Evolutionary conservation across 2,113 vertebrate species (phyloP), one percentile per base, ranked within the genome.

Genomic region (Bombycilla garrulus): DNA sequence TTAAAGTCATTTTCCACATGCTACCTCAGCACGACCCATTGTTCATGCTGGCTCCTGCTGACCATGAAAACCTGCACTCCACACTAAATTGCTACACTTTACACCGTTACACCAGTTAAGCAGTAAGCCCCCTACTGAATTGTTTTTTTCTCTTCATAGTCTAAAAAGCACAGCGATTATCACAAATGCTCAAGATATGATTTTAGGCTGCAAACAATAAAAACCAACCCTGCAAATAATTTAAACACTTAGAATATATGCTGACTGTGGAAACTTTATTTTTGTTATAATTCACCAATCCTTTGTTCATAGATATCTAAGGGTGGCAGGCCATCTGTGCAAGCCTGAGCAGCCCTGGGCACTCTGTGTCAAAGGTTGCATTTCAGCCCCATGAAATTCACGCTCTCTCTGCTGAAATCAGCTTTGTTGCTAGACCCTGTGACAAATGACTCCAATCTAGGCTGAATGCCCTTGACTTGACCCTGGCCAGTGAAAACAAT

Each of bases 1-100:
- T 99, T 99, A 99, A 99, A 99, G 99, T 99, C 98, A 99, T 99
- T 99, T 99, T 99, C 98, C 98, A 99, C 99, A 99, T 99, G 99
- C 99, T 99, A 99, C 98, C 99, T 99, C 99, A 99, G 99, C 99
- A 99, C 97, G 97, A 98, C 97, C 99, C 98, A 99, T 99, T 99
- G 99, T 99, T 99, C 99, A 99, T 99, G 99, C 99, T 97, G 98
- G 98, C 98, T 98, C 98, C 98, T 99, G 98, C 99, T 99, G 99
- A 99, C 99, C 99, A 98, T 98, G 98, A 98, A 98, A 98, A 98
- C 98, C 97, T 97, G 97, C 98, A 98, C 98, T 98, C 97, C 96
- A 96, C 97, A 98, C 97, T 98, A 99, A 99, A 99, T 99, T 98
- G 98, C 98, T 98, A 98, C 98, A 98, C 98, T 99, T 99, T 99